Percentiles rank a stretch among this genome's conserved stretches.
phyloP scores from a whole-genome alignment of 2,888 invertebrate species.

The Polyploca ridens region DNA sequence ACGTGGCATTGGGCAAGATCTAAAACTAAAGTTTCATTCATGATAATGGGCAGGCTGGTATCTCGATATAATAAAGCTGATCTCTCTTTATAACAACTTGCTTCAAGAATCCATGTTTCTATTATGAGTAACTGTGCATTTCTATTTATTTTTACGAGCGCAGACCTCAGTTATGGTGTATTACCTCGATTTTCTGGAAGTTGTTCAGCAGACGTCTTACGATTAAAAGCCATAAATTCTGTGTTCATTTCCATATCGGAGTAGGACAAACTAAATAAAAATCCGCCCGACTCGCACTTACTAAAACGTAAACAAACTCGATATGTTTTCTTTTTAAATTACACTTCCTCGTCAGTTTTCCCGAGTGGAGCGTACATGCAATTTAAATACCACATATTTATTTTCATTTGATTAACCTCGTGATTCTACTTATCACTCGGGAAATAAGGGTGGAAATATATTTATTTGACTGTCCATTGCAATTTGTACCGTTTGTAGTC shows the following conservation, averaged over 20 bases:
- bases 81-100: neutral
- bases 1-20: neutral
- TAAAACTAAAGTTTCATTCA: neutral
- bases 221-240: slow-evolving; percentile 6
- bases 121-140: neutral
- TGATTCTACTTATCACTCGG: neutral
- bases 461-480: neutral
- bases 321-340: slow-evolving; percentile 14
- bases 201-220: neutral
- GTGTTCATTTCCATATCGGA: slow-evolving; percentile 36
- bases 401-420: neutral
- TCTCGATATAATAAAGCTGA: neutral
- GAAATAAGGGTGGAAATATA: slow-evolving; percentile 1
- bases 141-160: neutral
- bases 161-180: neutral
- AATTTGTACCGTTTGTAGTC: neutral
- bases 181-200: neutral
- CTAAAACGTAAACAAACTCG: slow-evolving; percentile 11
- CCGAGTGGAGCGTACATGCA: neutral
- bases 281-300: slow-evolving; percentile 25
- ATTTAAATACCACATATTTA: neutral
- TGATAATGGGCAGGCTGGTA: too few relatives aligned
- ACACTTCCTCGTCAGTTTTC: slow-evolving; percentile 9
- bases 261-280: slow-evolving; percentile 30
- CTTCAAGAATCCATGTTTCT: neutral